Evolutionary conservation across 2,797 vertebrate species (phyloP).

Genomic region (Lagodon rhomboides): DNA sequence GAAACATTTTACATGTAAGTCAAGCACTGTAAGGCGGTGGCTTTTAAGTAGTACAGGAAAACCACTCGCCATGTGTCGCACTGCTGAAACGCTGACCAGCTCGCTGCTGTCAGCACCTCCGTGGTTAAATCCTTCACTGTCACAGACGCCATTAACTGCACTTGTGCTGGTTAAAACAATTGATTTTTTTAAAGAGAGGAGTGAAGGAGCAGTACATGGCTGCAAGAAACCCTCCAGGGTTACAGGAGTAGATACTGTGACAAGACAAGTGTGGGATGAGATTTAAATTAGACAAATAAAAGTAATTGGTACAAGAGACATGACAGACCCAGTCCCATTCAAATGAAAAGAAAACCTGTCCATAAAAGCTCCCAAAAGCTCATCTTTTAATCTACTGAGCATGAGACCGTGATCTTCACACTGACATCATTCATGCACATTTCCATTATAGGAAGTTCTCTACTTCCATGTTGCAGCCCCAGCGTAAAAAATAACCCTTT

Average conservation of each 20-base stretch:
- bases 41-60: constrained; percentile 10
- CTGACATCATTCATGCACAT: background rate
- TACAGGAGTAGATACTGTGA: background rate
- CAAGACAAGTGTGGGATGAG: no score
- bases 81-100: constrained; percentile 18
- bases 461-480: background rate
- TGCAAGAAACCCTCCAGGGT: background rate
- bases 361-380: background rate
- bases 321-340: background rate
- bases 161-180: background rate
- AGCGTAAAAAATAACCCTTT: background rate
- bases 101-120: background rate
- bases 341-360: background rate
- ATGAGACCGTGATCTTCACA: no score
- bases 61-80: background rate
- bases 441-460: no score
- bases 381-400: background rate
- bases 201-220: no score
- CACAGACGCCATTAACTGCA: background rate
- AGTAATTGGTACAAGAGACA: background rate
- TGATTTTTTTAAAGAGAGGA: background rate
- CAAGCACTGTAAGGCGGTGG: background rate
- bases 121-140: background rate
- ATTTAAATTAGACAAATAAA: no score
- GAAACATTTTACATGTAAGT: background rate